Evolutionary conservation across 2,113 vertebrate genomes (phyloP), one percentile per base, ranked within the genome.

Genomic region (Forbesichthys papilliferus): DNA sequence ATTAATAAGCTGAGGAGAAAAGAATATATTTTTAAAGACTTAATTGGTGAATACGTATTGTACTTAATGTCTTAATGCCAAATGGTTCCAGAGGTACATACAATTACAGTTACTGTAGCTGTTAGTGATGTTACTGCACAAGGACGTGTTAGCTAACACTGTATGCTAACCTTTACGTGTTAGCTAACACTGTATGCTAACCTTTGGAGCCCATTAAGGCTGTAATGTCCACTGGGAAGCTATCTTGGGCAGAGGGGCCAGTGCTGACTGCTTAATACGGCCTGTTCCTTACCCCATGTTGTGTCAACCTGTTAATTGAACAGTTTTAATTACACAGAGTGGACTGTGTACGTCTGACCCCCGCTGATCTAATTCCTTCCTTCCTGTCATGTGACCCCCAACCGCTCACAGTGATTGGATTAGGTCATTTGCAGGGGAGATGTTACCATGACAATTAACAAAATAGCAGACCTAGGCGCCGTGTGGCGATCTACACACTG

Each of bases 361-460:
- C 76, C 75, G 65, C 64, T 87, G 85, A 87, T 89, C 78, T 87
- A 92, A 90, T 91, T 90, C 84, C 84, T 83, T 78, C 85, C 86
- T 90, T 94, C 90, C 90, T 71, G 89, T 90, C 90, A 85, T 82
- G 86, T 92, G 93, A 89, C 86, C 82, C 82, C 84, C 86, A 66
- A 66, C 73, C 81, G 76, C 84, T 88, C 86, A 81, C 83, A 85
- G 84, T 92, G 93, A 95, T 94, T 90, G 66, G 89, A 94, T 95
- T 93, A 94, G 92, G 93, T 89, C 90, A 90, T 92, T 91, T 86
- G 91, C 77, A 86, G 90, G 86, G 89, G 87, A 89, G 88, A 92
- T 84, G 92, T 92, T 90, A 85, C 87, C 86, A 86, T 89, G 81
- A 47, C 92, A 85, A 91, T 93, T 93, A 92, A 94, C 87, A 79